Conservation (phyloP, 2,888 invertebrate species). For the Ornithoptera priamus region DNA sequence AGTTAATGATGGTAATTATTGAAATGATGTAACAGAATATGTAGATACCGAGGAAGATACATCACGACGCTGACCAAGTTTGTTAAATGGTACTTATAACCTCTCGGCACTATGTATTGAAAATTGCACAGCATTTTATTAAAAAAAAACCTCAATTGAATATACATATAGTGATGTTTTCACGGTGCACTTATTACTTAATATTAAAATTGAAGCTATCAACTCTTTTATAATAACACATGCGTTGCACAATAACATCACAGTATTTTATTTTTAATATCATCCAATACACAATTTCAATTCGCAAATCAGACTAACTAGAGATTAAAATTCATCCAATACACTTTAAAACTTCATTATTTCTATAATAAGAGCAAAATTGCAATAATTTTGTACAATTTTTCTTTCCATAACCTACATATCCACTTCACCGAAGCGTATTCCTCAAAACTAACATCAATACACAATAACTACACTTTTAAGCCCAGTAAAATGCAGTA, state of each 20-base stretch:
- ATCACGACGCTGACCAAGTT: no score
- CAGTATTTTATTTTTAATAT: conserved; percentile 18
- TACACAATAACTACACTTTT: no score
- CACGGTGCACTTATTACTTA: conserved; percentile 6
- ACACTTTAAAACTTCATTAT: conserved; percentile 3
- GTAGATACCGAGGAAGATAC: no score
- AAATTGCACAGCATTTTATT: no score
- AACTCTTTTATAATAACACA: conserved; percentile 14
- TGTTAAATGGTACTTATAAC: no score
- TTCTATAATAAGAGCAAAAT: conserved; percentile 14
- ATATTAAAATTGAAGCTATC: conserved; percentile 22
- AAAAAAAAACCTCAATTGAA: no score
- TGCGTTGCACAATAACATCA: conserved; percentile 27
- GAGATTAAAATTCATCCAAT: conserved; percentile 4
- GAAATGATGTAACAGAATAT: no score
- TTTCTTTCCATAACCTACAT: conserved; percentile 9
- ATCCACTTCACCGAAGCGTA: neutral
- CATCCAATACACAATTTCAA: conserved; percentile 12
- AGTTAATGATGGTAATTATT: no score
- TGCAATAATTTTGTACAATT: conserved; percentile 26
- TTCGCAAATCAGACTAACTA: neutral
- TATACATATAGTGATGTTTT: no score
- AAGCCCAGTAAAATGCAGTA: no score
- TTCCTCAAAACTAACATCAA: no score
- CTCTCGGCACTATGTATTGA: no score